Evolutionary conservation across 2,797 vertebrate species (phyloP).

Genomic region (Anguilla anguilla): DNA sequence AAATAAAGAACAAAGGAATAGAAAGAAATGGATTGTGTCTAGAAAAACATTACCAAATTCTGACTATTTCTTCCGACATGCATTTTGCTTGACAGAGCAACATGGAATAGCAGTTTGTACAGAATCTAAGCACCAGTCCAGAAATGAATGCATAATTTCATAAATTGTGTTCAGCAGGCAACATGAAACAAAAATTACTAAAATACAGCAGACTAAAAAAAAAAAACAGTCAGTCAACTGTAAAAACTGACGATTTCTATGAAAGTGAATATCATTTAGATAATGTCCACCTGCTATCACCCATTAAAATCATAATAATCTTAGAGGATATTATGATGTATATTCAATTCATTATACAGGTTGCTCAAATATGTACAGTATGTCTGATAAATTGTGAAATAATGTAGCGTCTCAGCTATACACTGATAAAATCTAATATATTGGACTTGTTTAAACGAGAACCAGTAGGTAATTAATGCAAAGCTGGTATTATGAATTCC

Average conservation of each 20-base stretch:
- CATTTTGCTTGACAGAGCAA: background rate
- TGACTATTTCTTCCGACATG: background rate
- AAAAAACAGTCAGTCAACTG: background rate
- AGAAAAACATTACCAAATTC: no score
- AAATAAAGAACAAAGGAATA: background rate
- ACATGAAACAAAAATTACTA: background rate
- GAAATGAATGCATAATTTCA: background rate
- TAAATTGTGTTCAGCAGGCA: background rate
- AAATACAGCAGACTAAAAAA: background rate
- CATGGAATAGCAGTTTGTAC: background rate
- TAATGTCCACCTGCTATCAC: background rate
- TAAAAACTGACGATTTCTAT: background rate
- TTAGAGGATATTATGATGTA: background rate
- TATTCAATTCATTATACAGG: background rate
- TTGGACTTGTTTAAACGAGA: background rate
- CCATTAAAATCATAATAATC: background rate
- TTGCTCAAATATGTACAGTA: background rate
- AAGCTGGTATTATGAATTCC: no score
- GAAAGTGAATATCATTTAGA: background rate
- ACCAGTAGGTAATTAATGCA: background rate
- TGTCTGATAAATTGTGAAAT: no score
- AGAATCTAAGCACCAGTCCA: background rate
- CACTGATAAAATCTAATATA: background rate
- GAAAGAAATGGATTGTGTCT: no score
- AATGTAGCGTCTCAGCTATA: background rate